phyloP scores from a whole-genome alignment of 2,113 vertebrate species.

The Melanerpes formicivorus region DNA sequence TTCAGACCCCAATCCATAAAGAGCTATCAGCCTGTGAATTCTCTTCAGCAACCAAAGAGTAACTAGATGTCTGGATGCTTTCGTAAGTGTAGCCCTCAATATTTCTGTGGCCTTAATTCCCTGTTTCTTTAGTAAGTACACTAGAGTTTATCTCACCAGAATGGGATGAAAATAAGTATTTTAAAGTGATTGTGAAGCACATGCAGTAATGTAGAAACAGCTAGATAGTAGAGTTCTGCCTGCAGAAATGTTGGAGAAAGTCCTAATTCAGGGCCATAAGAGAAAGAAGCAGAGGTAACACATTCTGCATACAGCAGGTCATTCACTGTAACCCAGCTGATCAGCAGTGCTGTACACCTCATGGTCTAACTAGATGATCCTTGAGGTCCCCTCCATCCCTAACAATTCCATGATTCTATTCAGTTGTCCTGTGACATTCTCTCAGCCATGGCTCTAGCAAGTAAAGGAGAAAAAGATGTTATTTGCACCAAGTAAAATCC shows the following conservation, averaged over 20 bases:
- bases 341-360: neutral
- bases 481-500: neutral
- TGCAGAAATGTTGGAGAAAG: neutral
- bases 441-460: neutral
- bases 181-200: neutral
- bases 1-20: neutral
- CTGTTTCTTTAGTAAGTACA: neutral
- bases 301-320: neutral
- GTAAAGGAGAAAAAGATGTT: neutral
- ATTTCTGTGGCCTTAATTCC: neutral
- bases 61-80: neutral
- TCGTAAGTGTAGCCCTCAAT: neutral
- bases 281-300: neutral
- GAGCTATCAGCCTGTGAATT: neutral
- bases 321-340: neutral
- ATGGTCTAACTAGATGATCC: neutral
- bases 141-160: neutral
- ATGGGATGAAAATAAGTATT: neutral
- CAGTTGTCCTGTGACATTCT: neutral
- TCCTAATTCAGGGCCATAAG: neutral
- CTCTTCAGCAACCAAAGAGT: neutral
- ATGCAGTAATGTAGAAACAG: neutral
- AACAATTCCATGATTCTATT: neutral
- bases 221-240: neutral
- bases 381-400: too few species aligned